phyloP scores from a whole-genome alignment of 92 coral and sea anemone genomes.

The Zoanthus gigantus region DNA sequence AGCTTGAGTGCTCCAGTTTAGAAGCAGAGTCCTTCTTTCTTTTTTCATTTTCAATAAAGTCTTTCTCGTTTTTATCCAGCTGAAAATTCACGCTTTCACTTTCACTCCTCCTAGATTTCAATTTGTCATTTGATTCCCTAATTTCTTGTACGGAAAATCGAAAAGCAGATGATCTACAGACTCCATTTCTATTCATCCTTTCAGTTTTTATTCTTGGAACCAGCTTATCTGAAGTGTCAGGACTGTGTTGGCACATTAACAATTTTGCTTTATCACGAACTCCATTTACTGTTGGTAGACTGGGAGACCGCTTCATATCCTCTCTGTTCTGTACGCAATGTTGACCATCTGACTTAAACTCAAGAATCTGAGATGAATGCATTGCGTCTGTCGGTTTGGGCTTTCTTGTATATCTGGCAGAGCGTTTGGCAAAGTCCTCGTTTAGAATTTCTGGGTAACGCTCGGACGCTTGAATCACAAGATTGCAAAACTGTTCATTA shows the following conservation, averaged over 20 bases:
- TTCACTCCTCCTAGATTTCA: background rate
- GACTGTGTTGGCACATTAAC: background rate
- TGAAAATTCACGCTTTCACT: background rate
- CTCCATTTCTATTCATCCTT: background rate
- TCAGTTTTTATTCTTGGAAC: background rate
- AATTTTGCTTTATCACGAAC: background rate
- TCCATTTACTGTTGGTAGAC: slow-evolving; percentile 10
- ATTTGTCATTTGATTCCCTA: slow-evolving; percentile 4
- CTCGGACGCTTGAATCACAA: slow-evolving; percentile 75
- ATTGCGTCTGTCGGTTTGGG: slow-evolving; percentile 1
- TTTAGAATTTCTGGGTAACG: slow-evolving; percentile 68
- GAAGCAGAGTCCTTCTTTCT: background rate
- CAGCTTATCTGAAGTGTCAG: background rate
- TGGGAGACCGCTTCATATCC: slow-evolving; percentile 18
- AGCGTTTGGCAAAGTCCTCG: slow-evolving; percentile 59
- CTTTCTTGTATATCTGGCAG: slow-evolving; percentile 37
- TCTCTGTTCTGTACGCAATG: background rate
- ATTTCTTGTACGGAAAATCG: background rate
- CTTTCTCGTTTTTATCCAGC: slow-evolving; percentile 1
- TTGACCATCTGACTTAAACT: background rate
- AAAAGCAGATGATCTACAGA: slow-evolving; percentile 38
- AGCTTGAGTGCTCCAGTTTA: slow-evolving; percentile 33
- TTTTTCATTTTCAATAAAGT: background rate
- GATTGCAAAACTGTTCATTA: slow-evolving; percentile 74
- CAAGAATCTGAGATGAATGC: slow-evolving; percentile 30